Evolutionary conservation across 2,888 invertebrate species (phyloP).

Genomic region (Lumbricus terrestris): DNA sequence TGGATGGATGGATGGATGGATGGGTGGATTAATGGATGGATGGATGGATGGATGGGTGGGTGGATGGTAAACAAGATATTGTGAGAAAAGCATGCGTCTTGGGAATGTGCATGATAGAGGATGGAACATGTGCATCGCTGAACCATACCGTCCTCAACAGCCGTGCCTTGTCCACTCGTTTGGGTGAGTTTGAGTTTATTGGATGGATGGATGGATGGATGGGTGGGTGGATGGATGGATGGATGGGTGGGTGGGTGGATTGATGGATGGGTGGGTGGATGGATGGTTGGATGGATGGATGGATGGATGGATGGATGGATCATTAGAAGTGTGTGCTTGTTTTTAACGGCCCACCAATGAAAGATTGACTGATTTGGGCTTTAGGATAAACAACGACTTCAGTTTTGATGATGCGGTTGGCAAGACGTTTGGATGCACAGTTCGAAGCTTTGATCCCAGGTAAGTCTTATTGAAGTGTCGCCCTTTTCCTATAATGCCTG

Average conservation of each 20-base stretch:
- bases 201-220: background rate
- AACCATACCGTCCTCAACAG: constrained; percentile 43
- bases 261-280: too few relatives aligned
- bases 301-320: too few relatives aligned
- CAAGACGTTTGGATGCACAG: constrained; percentile 44
- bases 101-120: constrained; percentile 46
- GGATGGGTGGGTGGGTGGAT: too few relatives aligned
- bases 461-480: constrained; percentile 23
- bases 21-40: too few relatives aligned
- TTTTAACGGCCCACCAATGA: background rate
- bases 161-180: constrained; percentile 52
- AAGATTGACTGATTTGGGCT: background rate
- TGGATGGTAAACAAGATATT: too few relatives aligned
- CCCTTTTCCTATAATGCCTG: background rate
- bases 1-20: too few relatives aligned
- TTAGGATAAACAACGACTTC: constrained; percentile 39
- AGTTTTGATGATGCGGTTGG: constrained; percentile 38
- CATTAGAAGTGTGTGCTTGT: too few relatives aligned
- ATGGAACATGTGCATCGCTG: constrained; percentile 52
- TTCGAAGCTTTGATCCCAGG: constrained; percentile 50
- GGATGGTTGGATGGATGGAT: too few relatives aligned
- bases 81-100: constrained; percentile 27
- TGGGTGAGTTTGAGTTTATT: constrained; percentile 43
- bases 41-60: too few relatives aligned
- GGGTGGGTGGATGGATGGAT: too few relatives aligned